These are phyloP conservation scores for Pyrrhosoma nymphula DNA, from an alignment of 2,888 invertebrate species.

Conservation along the genomic window DNA sequence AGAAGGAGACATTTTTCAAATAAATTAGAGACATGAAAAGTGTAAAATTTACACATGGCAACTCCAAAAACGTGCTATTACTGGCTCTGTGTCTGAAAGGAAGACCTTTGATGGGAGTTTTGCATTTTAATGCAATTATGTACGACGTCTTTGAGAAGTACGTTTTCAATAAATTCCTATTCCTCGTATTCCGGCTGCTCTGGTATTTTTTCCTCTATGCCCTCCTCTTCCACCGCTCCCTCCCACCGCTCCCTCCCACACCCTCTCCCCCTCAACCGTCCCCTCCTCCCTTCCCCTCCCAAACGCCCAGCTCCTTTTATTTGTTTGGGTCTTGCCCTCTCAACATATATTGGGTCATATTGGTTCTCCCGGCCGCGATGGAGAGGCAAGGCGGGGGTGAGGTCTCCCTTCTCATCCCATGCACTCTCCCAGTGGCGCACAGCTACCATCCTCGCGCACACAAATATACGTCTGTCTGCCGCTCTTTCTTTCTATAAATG, in stretches of 20 bases:
- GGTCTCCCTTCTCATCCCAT: no score
- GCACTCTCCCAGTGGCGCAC: not conserved
- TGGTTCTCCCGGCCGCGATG: not conserved
- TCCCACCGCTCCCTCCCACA: no score
- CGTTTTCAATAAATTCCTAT: not conserved
- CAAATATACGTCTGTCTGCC: not conserved
- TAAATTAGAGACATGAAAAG: no score
- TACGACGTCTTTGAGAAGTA: not conserved
- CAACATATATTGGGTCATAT: constrained; percentile 22
- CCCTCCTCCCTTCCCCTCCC: not conserved
- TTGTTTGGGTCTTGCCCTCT: not conserved
- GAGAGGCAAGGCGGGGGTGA: not conserved
- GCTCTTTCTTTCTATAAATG: constrained; percentile 13
- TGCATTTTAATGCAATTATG: not conserved
- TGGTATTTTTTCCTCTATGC: not conserved
- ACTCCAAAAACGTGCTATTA: no score
- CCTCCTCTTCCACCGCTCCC: no score
- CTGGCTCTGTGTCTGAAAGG: not conserved
- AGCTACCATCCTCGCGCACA: not conserved
- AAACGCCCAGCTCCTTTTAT: not conserved
- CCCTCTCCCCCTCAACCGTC: not conserved
- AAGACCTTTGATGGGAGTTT: not conserved
- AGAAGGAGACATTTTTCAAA: no score
- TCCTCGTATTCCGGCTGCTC: not conserved
- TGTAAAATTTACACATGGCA: no score